Evolutionary conservation across 2,888 invertebrate species (phyloP), one percentile per base, ranked within the genome.

Genomic region (Myathropa florea): DNA sequence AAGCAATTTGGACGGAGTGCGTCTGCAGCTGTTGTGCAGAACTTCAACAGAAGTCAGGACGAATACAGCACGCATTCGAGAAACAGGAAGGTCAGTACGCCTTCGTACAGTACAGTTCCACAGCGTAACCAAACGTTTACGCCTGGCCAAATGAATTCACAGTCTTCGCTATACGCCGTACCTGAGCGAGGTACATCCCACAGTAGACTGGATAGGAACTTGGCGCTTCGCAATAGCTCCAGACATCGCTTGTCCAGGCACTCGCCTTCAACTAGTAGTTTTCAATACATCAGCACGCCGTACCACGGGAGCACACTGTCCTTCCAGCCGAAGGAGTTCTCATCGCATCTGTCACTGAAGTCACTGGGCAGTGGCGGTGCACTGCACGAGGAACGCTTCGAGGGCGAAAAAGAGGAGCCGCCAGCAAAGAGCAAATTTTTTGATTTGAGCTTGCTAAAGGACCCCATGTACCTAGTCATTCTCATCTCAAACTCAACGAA

Each of bases 261-360:
- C 0, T 96, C 95, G 30, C 96, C 96, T 0, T 97, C 96, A 0
- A 95, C 95, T 0, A 96, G 97, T 46, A 97, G 97, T 64, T 97
- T 97, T 89, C 96, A 97, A 87, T 97, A 97, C 90, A 95, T 97
- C 91, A 96, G 96, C 63, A 97, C 97, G 0, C 96, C 97, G 0
- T 97, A 96, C 90, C 97, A 97, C 89, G 97, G 97, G 0, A 97
- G 97, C 57, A 97, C 97, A 0, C 89, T 97, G 0, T 96, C 96
- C 0, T 94, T 97, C 87, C 96, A 96, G 85, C 96, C 96, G 0
- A 95, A 95, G 90, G 96, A 96, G 88, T 96, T 96, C 90, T 95
- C 96, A 0, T 96, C 96, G 0, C 96, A 96, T 64, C 94, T 97
- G 87, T 96, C 96, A 14, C 90, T 97, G 0, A 96, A 95, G 89